phyloP scores from a whole-genome alignment of 2,888 invertebrate genomes.

The Hedya salicella region DNA sequence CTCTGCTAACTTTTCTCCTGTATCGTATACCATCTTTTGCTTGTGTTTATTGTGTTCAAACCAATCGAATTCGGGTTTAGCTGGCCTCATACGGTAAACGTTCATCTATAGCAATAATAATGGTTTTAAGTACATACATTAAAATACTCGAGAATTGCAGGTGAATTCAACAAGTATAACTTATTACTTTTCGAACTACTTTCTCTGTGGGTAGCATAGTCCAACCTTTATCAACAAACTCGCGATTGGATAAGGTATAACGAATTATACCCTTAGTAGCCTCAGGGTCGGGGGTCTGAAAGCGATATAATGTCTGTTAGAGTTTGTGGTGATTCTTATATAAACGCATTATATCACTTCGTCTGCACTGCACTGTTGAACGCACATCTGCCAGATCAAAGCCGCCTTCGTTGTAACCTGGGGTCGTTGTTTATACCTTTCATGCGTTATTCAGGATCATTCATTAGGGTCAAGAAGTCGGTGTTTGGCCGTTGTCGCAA shows the following conservation, averaged over 20 bases:
- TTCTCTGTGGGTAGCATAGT: slow-evolving; percentile 78
- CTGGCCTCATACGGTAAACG: slow-evolving; percentile 77
- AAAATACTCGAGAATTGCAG: neutral
- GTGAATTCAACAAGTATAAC: neutral
- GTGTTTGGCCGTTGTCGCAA: too few relatives aligned
- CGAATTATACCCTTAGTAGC: slow-evolving; percentile 62
- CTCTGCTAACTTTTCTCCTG: slow-evolving; percentile 72
- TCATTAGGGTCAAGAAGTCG: too few relatives aligned
- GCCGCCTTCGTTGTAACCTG: too few relatives aligned
- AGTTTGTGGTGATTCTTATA: too few relatives aligned
- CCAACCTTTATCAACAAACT: slow-evolving; percentile 78
- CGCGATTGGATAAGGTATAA: slow-evolving; percentile 72
- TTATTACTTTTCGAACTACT: slow-evolving; percentile 72
- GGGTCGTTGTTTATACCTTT: too few relatives aligned
- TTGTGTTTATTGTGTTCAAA: slow-evolving; percentile 74
- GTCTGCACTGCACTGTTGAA: too few relatives aligned
- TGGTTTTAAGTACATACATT: neutral
- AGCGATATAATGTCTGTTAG: too few relatives aligned
- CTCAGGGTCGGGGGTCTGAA: slow-evolving; percentile 51
- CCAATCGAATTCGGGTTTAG: slow-evolving; percentile 78
- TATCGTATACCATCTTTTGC: slow-evolving; percentile 65
- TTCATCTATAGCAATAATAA: slow-evolving; percentile 64
- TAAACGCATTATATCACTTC: too few relatives aligned
- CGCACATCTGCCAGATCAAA: too few relatives aligned
- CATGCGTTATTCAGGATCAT: too few relatives aligned